Conservation (phyloP, 2,888 invertebrate species). For the Anagyrus pseudococci region DNA sequence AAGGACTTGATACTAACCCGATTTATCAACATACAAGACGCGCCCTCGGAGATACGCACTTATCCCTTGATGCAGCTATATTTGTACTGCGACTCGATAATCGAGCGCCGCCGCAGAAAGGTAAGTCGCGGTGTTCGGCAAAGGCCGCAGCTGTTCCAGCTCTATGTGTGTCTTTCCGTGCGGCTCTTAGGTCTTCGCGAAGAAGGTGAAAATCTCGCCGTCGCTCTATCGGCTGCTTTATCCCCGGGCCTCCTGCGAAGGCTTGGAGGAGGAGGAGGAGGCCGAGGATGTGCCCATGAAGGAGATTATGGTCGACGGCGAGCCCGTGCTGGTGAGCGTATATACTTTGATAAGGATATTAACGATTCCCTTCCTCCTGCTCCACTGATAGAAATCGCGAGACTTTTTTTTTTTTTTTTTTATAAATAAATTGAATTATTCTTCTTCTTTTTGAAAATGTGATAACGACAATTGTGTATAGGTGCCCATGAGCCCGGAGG, state of each 20-base stretch:
- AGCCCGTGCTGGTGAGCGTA: constrained; percentile 40
- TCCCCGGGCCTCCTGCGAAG: constrained; percentile 35
- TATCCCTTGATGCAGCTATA: constrained; percentile 70
- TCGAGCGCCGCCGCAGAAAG: constrained; percentile 47
- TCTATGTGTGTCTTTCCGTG: constrained; percentile 3
- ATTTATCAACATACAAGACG: constrained; percentile 71
- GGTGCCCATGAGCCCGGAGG: constrained; percentile 45
- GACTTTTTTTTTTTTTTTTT: neutral
- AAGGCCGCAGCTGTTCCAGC: neutral
- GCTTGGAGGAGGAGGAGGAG: constrained; percentile 40
- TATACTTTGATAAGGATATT: neutral
- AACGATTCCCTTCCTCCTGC: neutral
- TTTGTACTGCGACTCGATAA: constrained; percentile 50
- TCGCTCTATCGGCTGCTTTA: constrained; percentile 48
- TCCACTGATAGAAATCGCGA: neutral
- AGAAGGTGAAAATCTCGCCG: constrained; percentile 44
- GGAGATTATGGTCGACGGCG: constrained; percentile 42
- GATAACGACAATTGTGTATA: constrained; percentile 18
- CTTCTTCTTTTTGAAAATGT: neutral
- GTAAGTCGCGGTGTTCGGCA: constrained; percentile 40
- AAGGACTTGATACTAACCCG: constrained; percentile 74
- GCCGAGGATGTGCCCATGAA: constrained; percentile 48
- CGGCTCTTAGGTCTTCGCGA: constrained; percentile 39
- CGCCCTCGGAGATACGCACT: constrained; percentile 70
- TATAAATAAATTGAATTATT: neutral